Evolutionary conservation across 2,113 vertebrate species (phyloP).

Genomic region (Dendrocopos noguchii): DNA sequence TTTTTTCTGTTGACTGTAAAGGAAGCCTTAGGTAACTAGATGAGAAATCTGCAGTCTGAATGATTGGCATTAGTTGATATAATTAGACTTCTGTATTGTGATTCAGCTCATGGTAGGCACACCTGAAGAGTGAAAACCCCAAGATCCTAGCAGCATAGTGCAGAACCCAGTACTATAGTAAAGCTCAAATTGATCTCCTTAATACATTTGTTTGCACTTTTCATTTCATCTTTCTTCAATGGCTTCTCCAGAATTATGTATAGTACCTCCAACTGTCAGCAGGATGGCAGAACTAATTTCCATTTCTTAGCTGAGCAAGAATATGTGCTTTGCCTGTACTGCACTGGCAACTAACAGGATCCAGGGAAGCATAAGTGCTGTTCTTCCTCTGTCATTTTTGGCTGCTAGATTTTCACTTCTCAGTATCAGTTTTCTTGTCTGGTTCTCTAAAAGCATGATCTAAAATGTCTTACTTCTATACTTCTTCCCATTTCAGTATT

Average conservation of each 20-base stretch:
- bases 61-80: neutral
- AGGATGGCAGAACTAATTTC: neutral
- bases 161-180: neutral
- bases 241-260: neutral
- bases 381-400: neutral
- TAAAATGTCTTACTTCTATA: neutral
- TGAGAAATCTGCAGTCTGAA: neutral
- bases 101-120: neutral
- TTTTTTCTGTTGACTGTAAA: neutral
- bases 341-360: neutral
- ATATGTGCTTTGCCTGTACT: neutral
- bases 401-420: neutral
- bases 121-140: neutral
- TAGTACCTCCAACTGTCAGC: neutral
- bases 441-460: neutral
- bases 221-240: neutral
- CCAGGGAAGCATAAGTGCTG: neutral
- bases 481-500: neutral
- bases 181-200: neutral
- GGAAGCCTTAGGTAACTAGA: neutral
- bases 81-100: neutral
- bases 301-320: neutral
- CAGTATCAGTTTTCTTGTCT: neutral
- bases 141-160: neutral
- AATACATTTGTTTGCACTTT: neutral